These are phyloP conservation scores for Tipula unca DNA, from an alignment of 2,888 invertebrate species.

Conservation along the genomic window DNA sequence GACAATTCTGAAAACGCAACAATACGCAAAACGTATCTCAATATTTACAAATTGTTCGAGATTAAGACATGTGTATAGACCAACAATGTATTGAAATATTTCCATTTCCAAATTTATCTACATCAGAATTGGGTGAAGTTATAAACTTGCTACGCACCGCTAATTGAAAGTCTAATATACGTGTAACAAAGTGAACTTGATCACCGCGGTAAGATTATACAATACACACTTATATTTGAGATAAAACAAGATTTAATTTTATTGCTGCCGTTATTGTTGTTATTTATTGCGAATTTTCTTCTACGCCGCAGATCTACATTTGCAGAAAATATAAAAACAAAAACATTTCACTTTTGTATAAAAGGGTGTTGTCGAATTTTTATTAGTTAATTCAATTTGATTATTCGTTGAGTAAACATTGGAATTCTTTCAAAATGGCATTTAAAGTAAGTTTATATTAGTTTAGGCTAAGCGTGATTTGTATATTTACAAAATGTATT, in stretches of 20 bases:
- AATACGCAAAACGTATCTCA: too few relatives aligned
- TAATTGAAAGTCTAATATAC: background rate
- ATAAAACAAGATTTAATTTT: background rate
- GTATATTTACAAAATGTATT: background rate
- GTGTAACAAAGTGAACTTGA: background rate
- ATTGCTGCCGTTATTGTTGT: background rate
- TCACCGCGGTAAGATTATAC: background rate
- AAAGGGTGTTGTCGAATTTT: background rate
- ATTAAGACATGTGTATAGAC: too few relatives aligned
- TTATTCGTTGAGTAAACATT: background rate
- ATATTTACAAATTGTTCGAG: too few relatives aligned
- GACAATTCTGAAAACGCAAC: too few relatives aligned
- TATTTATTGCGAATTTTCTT: background rate
- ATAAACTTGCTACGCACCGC: background rate
- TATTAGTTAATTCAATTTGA: background rate
- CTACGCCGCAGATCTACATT: background rate
- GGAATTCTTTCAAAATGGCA: background rate
- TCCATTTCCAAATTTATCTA: too few relatives aligned
- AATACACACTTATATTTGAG: background rate
- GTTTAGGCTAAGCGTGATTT: too few relatives aligned
- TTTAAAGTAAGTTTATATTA: background rate
- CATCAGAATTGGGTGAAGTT: too few relatives aligned
- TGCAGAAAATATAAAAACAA: background rate
- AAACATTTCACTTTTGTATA: background rate
- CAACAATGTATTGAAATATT: too few relatives aligned